Percentiles rank a stretch among this genome's conserved stretches.
These are phyloP conservation scores for Ovis aries DNA, from an alignment of 2,113 vertebrate species.

Conservation along the genomic window ARS-UI_Ramb_v3.0 NC_056064.1:36323001-36323500, in stretches of 20 bases:
- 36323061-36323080: background rate
- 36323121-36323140: background rate
- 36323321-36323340: background rate
- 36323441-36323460: background rate
- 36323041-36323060: background rate
- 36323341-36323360: background rate
- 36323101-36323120: background rate
- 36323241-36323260: background rate
- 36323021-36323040: background rate
- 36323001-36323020: background rate
- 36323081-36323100: background rate
- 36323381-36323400: background rate
- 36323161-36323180: background rate
- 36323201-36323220: background rate
- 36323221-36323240: background rate
- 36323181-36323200: background rate
- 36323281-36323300: background rate
- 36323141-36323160: background rate
- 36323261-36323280: background rate
- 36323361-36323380: background rate
- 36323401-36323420: background rate
- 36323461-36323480: background rate
- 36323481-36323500: constrained; percentile 12
- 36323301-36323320: background rate
- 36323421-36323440: background rate